Conservation (phyloP, 92 coral and sea anemone genomes). For the Siderastrea radians region DNA sequence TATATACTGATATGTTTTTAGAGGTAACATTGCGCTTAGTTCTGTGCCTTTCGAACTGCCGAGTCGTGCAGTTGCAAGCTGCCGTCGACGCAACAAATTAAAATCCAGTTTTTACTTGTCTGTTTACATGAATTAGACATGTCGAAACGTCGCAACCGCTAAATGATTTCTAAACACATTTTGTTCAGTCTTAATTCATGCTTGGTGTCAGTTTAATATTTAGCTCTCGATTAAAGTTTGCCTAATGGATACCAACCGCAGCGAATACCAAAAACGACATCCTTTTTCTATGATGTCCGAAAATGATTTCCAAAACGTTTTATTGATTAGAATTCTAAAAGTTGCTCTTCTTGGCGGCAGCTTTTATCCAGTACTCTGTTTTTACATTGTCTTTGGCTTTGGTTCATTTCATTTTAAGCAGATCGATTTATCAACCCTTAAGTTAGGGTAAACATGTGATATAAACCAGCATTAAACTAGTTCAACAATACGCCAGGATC, state of each 20-base stretch:
- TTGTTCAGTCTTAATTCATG: not conserved
- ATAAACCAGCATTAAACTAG: not conserved
- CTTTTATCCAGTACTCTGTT: not conserved
- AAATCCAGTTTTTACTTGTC: not conserved
- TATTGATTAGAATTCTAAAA: not conserved
- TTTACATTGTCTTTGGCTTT: not conserved
- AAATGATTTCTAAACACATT: slow-evolving; percentile 5
- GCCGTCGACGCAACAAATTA: not conserved
- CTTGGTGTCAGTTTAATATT: slow-evolving; percentile 1
- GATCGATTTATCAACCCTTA: slow-evolving; percentile 12
- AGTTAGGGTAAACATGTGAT: not conserved
- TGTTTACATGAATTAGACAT: not conserved
- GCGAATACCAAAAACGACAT: not conserved
- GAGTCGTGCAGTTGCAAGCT: not conserved
- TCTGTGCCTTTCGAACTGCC: not conserved
- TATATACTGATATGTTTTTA: no score
- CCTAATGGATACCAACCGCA: slow-evolving; percentile 15
- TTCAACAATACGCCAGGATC: not conserved
- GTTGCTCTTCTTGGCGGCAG: not conserved
- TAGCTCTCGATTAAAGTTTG: slow-evolving; percentile 6
- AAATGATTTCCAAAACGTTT: not conserved
- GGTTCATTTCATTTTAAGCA: not conserved
- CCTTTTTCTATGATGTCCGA: not conserved
- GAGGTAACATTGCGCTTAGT: no score
- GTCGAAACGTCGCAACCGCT: not conserved